Percentiles rank a stretch among this genome's conserved stretches.
Evolutionary conservation across 1,140 invertebrate species (phyloP).

Genomic region (Procambarus clarkii): DNA sequence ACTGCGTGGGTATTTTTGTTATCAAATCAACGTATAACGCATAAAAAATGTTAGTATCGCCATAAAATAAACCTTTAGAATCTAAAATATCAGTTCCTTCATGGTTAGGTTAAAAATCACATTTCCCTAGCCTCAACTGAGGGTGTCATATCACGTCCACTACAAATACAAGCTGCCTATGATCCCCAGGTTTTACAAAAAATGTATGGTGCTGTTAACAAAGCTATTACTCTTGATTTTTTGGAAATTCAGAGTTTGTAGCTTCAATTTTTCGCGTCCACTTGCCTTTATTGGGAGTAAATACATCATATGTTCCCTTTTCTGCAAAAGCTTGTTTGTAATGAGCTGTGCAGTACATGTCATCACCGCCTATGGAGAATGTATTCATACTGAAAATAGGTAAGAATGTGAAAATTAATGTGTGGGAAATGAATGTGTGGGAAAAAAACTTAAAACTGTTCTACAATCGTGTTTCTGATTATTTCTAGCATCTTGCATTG

Average conservation of each 20-base stretch:
- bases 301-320: conserved; percentile 64
- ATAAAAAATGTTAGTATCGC: too few relatives aligned
- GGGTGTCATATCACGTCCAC: conserved; percentile 8
- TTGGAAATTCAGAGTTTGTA: conserved; percentile 54
- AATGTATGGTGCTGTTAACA: not conserved
- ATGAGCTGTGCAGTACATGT: conserved; percentile 63
- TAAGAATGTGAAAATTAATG: too few relatives aligned
- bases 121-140: not conserved
- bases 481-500: too few relatives aligned
- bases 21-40: too few relatives aligned
- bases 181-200: not conserved
- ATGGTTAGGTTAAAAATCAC: not conserved
- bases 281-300: conserved; percentile 63
- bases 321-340: conserved; percentile 63
- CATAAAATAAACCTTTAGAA: too few relatives aligned
- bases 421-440: too few relatives aligned
- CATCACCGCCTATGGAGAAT: conserved; percentile 62
- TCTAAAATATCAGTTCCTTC: not conserved
- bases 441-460: too few relatives aligned
- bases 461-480: too few relatives aligned
- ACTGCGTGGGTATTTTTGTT: too few relatives aligned
- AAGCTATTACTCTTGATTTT: conserved; percentile 52
- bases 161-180: not conserved
- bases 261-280: conserved; percentile 68
- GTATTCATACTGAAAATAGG: conserved; percentile 54